These are phyloP conservation scores for Cydia fagiglandana DNA, from an alignment of 1,140 invertebrate species.

Conservation along the genomic window DNA sequence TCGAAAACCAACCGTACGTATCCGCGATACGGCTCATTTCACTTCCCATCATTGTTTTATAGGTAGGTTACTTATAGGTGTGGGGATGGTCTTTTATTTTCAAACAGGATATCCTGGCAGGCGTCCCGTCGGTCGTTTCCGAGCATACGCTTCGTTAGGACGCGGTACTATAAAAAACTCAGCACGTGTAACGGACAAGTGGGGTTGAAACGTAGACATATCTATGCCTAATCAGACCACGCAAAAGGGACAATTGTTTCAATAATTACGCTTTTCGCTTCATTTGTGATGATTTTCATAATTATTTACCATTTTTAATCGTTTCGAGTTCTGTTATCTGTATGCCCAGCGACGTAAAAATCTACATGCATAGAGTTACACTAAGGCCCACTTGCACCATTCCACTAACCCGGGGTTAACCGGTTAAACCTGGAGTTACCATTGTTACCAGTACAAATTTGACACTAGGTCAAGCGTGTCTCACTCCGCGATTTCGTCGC, in stretches of 20 bases:
- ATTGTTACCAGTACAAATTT: too few species aligned
- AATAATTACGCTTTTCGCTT: not conserved
- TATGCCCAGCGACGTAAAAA: too few species aligned
- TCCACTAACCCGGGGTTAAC: too few species aligned
- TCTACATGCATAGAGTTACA: too few species aligned
- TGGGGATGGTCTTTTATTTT: conserved; percentile 76
- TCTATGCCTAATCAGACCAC: not conserved
- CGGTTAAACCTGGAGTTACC: too few species aligned
- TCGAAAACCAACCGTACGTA: not conserved
- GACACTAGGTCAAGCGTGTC: too few species aligned
- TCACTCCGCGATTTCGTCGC: too few species aligned
- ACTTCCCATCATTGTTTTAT: not conserved
- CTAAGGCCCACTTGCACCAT: too few species aligned
- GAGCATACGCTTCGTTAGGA: conserved; percentile 68
- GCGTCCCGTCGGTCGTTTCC: conserved; percentile 58
- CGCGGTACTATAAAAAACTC: conserved; percentile 59
- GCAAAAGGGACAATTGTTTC: not conserved
- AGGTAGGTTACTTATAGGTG: conserved; percentile 54
- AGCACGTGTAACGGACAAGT: conserved; percentile 60
- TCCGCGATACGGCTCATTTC: conserved; percentile 2
- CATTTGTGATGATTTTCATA: too few species aligned
- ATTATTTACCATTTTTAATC: too few species aligned
- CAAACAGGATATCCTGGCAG: conserved; percentile 75
- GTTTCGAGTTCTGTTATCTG: too few species aligned
- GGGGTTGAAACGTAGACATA: conserved; percentile 39